Percentiles rank a stretch among this genome's conserved stretches.
Evolutionary conservation across 2,797 vertebrate genomes (phyloP).

Genomic region (Pelobates cultripes): DNA sequence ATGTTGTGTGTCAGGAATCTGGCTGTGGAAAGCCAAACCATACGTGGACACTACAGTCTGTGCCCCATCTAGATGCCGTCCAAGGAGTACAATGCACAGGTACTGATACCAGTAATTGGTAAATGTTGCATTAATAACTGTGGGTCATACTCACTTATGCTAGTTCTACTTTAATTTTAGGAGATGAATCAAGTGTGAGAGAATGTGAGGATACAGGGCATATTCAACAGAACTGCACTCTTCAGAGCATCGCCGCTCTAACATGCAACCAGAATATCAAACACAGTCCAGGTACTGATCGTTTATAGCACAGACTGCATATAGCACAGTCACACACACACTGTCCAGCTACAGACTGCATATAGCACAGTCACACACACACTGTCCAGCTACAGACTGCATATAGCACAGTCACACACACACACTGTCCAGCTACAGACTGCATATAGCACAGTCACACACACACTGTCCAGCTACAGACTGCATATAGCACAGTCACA

Average conservation of each 20-base stretch:
- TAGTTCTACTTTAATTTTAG: background rate
- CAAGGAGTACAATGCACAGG: constrained; percentile 36
- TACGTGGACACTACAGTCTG: constrained; percentile 19
- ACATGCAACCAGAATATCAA: constrained; percentile 30
- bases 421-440: too few relatives aligned
- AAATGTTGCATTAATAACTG: too few relatives aligned
- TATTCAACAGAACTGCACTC: background rate
- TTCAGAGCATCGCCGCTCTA: constrained; percentile 19
- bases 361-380: too few relatives aligned
- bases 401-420: too few relatives aligned
- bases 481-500: background rate
- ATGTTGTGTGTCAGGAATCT: constrained; percentile 37
- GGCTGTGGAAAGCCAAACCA: constrained; percentile 42
- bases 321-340: background rate
- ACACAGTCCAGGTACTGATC: constrained; percentile 14
- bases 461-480: background rate
- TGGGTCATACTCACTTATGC: too few relatives aligned
- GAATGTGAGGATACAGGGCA: constrained; percentile 14
- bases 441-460: background rate
- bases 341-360: too few relatives aligned
- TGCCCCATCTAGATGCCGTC: background rate
- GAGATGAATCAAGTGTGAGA: constrained; percentile 29
- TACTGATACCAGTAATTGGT: background rate
- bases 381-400: too few relatives aligned
- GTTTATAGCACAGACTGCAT: background rate